Percentiles rank a stretch among this genome's conserved stretches.
Conservation (phyloP, 2,797 vertebrate genomes). For the Pseudomugil gertrudae region DNA sequence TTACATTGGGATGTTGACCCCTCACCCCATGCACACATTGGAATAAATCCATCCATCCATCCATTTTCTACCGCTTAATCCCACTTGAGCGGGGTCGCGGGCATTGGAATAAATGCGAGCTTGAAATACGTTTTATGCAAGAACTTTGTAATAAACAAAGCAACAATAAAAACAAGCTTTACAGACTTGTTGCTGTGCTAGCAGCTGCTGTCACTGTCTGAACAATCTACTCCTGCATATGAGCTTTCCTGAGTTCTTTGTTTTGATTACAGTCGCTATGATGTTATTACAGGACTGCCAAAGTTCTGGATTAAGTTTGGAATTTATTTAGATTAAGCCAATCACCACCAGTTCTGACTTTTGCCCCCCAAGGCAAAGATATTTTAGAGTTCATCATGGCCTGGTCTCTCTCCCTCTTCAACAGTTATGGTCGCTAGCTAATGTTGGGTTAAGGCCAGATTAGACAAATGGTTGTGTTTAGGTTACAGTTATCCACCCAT, state of each 20-base stretch:
- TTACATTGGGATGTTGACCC: too few species aligned
- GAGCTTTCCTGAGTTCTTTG: slow-evolving; percentile 10
- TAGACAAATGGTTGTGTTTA: slow-evolving; percentile 10
- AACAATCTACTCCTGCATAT: too few species aligned
- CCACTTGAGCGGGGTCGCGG: too few species aligned
- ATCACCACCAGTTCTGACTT: slow-evolving; percentile 24
- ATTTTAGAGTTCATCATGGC: slow-evolving; percentile 6
- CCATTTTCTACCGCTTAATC: too few species aligned
- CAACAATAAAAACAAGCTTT: too few species aligned
- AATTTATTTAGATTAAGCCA: slow-evolving; percentile 59
- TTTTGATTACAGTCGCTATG: slow-evolving; percentile 37
- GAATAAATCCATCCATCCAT: too few species aligned
- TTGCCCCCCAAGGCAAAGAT: slow-evolving; percentile 17
- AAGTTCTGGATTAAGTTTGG: slow-evolving; percentile 64
- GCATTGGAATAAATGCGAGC: too few species aligned
- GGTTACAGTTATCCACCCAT: slow-evolving; percentile 28
- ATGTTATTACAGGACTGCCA: slow-evolving; percentile 55
- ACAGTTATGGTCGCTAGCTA: slow-evolving; percentile 25
- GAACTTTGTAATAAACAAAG: too few species aligned
- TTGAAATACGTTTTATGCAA: too few species aligned
- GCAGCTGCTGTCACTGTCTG: too few species aligned
- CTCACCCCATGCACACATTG: too few species aligned
- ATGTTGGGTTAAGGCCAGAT: background rate
- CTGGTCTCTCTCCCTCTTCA: slow-evolving; percentile 15
- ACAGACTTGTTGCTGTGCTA: too few species aligned